A percentile compares a stretch with the other conserved stretches of the same genome.
These are phyloP conservation scores for Luidia sarsii DNA, from an alignment of 53 echinoderm and acorn worm species.

Conservation along the genomic window DNA sequence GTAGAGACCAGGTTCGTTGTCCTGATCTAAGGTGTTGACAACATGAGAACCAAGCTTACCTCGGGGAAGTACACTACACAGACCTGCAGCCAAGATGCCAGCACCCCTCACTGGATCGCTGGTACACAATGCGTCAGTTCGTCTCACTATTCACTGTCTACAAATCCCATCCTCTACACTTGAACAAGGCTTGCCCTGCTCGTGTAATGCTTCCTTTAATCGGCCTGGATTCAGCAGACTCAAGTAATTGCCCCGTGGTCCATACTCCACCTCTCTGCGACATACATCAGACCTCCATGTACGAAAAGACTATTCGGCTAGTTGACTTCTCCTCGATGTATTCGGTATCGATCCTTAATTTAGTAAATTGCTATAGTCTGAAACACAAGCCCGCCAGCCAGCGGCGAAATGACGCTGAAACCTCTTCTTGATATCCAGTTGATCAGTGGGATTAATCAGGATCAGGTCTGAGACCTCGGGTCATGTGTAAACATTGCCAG, in stretches of 20 bases:
- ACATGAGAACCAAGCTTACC: conserved; percentile 17
- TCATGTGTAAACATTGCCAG: conserved; percentile 39
- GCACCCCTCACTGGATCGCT: neutral
- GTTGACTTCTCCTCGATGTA: conserved; percentile 12
- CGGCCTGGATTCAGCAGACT: neutral
- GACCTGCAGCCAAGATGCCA: neutral
- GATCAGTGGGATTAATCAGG: conserved; percentile 44
- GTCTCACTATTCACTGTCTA: conserved; percentile 4
- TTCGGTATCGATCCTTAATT: conserved; percentile 58
- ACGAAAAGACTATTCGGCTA: conserved; percentile 39
- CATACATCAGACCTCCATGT: no score
- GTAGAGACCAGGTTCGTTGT: no score
- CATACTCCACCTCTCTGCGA: no score
- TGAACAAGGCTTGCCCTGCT: neutral
- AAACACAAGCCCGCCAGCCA: conserved; percentile 37
- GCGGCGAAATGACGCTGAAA: conserved; percentile 10
- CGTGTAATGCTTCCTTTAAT: neutral
- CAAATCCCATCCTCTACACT: conserved; percentile 40
- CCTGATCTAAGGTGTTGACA: no score
- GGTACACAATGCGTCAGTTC: no score
- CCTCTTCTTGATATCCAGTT: conserved; percentile 32
- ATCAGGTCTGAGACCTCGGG: conserved; percentile 17
- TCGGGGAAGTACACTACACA: neutral
- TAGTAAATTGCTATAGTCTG: conserved; percentile 37
- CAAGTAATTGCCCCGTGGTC: conserved; percentile 24